Percentiles rank a stretch among this genome's conserved stretches.
phyloP scores from a whole-genome alignment of 2,888 invertebrate genomes.

The Andrena bucephala region DNA sequence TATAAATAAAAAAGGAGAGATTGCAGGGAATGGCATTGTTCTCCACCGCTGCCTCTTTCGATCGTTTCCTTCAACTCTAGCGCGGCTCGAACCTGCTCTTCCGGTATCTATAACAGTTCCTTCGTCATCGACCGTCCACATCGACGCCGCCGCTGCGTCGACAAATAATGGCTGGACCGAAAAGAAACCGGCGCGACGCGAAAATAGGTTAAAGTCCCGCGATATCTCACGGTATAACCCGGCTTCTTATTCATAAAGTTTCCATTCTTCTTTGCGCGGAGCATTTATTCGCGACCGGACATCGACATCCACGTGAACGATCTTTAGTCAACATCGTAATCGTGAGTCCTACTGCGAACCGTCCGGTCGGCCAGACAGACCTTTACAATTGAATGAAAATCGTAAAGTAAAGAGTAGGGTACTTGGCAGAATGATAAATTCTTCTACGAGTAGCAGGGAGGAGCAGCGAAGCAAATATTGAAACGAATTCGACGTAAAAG shows the following conservation, averaged over 20 bases:
- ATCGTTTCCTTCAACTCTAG: not conserved
- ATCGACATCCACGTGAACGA: slow-evolving; percentile 2
- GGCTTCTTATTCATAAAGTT: slow-evolving; percentile 8
- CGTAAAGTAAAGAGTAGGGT: not conserved
- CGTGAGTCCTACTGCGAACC: not conserved
- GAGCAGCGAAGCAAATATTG: slow-evolving; percentile 1
- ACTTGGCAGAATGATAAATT: not conserved
- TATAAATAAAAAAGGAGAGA: no score
- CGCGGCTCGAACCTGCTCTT: not conserved
- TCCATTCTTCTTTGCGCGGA: not conserved
- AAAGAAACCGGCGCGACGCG: not conserved
- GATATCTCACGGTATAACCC: not conserved
- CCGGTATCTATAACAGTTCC: slow-evolving; percentile 3
- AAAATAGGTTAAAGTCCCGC: slow-evolving; percentile 4
- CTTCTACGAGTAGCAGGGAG: not conserved
- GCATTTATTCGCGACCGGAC: not conserved
- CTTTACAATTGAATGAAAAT: not conserved
- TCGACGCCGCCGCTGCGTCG: not conserved
- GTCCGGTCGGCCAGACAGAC: not conserved
- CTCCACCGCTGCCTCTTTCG: not conserved
- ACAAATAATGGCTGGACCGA: slow-evolving; percentile 1
- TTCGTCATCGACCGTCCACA: not conserved
- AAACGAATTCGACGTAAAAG: not conserved
- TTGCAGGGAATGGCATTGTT: not conserved
- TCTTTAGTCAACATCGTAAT: not conserved